Base-by-base conservation (phyloP, 1,140 invertebrate genomes). In the Leptinotarsa undecemlineata region DNA sequence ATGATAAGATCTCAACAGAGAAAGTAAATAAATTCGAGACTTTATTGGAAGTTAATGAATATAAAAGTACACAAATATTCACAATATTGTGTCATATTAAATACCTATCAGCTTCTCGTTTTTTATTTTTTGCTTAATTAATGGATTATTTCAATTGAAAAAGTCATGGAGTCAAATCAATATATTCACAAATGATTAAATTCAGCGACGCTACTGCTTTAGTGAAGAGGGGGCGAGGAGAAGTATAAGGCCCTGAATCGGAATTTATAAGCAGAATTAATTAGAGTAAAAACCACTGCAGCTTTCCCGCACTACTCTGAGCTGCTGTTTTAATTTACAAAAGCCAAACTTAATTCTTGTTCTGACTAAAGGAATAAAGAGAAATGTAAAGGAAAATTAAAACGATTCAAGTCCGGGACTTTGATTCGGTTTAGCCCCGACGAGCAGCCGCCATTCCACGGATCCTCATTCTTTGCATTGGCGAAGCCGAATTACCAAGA, bases 221-320 rank as follows among this genome's bases (percentile, higher is more conserved):
- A n/a, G 21, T 48, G 15, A 57, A 73, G 73, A 61, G 48, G 68
- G 70, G 71, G 70, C 17, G 51, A 57, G 74, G 33, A 19, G 51
- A 20, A 67, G 64, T 67, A 68, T 67, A 75, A 71, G 62, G 73
- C 76, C 74, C 73, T 74, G 81, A 86, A 85, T 86, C 83, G 84
- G 85, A 86, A 86, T 86, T 86, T 86, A 86, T 86, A 86, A 86
- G 85, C 83, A 84, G 85, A 86, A 86, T 86, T 86, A 86, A 86
- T 86, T 86, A 86, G 85, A 85, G 79, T 85, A 85, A 85, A 86
- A 86, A 85, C 84, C 84, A 83, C 84, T 83, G 84, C 84, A 82
- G 83, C 83, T 77, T 79, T 78, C 79, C 74, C 76, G 69, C 78
- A 78, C 80, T 79, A 80, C 82, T 80, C 73, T 80, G 80, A 77